Evolutionary conservation across 2,113 vertebrate species (phyloP).

Genomic region (Daubentonia madagascariensis): DNA sequence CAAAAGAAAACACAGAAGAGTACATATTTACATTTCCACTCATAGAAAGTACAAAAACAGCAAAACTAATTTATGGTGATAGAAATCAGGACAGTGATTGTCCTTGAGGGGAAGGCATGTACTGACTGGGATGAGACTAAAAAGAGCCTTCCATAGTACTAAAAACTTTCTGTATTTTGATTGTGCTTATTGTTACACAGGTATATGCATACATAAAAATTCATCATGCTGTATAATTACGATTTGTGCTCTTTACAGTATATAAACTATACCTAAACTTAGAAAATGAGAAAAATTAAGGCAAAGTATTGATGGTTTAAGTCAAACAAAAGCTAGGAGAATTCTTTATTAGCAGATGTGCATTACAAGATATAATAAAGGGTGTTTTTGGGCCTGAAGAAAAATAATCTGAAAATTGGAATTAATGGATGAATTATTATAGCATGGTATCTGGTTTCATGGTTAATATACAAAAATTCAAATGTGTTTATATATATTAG

Average conservation of each 20-base stretch:
- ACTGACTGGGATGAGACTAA: neutral
- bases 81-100: neutral
- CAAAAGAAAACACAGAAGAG: neutral
- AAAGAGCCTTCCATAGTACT: neutral
- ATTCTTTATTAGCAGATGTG: neutral
- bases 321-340: neutral
- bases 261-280: neutral
- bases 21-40: neutral
- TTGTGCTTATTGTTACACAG: neutral
- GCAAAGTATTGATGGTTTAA: neutral
- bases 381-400: neutral
- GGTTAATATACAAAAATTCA: neutral
- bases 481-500: neutral
- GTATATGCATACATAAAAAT: neutral
- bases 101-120: neutral
- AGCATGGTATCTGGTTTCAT: neutral
- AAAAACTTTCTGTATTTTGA: neutral
- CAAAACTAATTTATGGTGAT: neutral
- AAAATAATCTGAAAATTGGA: neutral
- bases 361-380: neutral
- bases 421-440: neutral
- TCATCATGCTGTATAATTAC: neutral
- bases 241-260: neutral
- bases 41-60: neutral
- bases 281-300: neutral